Percentiles rank a stretch among this genome's conserved stretches.
Conservation (phyloP, 2,797 vertebrate species). For the Neosilurus hyrtlii region DNA sequence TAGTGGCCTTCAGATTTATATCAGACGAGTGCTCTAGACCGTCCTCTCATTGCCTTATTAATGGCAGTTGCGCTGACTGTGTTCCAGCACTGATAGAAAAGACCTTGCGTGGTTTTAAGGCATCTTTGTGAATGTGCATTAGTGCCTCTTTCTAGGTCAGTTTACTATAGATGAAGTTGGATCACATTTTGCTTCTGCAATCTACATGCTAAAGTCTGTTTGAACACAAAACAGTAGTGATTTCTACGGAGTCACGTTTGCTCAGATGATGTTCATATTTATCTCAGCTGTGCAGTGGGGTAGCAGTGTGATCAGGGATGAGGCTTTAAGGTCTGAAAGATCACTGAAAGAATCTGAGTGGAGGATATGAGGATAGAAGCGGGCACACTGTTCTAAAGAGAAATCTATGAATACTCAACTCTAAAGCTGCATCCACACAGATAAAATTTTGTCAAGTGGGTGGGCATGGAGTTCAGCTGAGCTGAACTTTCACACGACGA, state of each 20-base stretch:
- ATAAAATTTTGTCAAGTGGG: too few relatives aligned
- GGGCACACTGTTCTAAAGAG: background rate
- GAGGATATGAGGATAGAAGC: slow-evolving; percentile 20
- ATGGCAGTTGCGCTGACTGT: slow-evolving; percentile 49
- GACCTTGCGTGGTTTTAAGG: slow-evolving; percentile 45
- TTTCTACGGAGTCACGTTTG: background rate
- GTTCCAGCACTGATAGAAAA: slow-evolving; percentile 37
- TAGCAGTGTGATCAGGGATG: slow-evolving; percentile 3
- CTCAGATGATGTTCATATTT: background rate
- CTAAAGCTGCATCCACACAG: too few relatives aligned
- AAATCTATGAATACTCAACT: slow-evolving; percentile 9
- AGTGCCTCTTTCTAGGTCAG: slow-evolving; percentile 15
- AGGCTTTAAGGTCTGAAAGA: slow-evolving; percentile 6
- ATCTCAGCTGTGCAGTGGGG: background rate
- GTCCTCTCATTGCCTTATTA: slow-evolving; percentile 50
- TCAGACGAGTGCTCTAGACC: slow-evolving; percentile 42
- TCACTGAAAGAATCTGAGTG: background rate
- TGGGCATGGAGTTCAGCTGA: too few relatives aligned
- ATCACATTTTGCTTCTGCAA: slow-evolving; percentile 2
- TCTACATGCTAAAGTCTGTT: background rate
- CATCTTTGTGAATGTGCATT: slow-evolving; percentile 19
- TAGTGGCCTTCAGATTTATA: slow-evolving; percentile 44
- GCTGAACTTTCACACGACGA: too few relatives aligned
- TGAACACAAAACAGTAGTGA: background rate
- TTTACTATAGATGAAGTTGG: background rate